A percentile compares a stretch with the other conserved stretches of the same genome.
phyloP scores from a whole-genome alignment of 2,888 invertebrate genomes.

The Coelinius sp. region DNA sequence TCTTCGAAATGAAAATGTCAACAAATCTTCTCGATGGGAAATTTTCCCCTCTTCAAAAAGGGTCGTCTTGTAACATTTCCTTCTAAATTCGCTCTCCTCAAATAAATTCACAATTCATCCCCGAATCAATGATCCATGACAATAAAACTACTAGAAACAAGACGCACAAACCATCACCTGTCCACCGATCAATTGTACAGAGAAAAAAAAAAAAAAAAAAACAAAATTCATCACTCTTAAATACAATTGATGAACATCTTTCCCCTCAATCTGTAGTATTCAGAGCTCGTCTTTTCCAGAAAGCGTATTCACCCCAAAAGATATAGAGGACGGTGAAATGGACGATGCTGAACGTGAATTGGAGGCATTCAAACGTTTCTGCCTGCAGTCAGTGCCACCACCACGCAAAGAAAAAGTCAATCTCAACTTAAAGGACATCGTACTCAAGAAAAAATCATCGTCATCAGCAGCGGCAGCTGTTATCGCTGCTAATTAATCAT shows the following conservation, averaged over 20 bases:
- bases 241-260: background rate
- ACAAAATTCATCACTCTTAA: constrained; percentile 23
- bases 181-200: background rate
- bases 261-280: constrained; percentile 57
- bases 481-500: constrained; percentile 63
- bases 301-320: constrained; percentile 87
- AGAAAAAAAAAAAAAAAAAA: background rate
- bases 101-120: background rate
- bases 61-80: background rate
- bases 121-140: background rate
- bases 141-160: background rate
- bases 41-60: background rate
- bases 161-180: background rate
- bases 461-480: constrained; percentile 54
- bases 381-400: constrained; percentile 85
- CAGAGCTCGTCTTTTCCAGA: constrained; percentile 68
- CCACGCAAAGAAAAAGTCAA: constrained; percentile 84
- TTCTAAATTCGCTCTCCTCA: background rate
- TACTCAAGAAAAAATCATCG: constrained; percentile 76
- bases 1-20: background rate
- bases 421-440: constrained; percentile 85
- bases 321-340: constrained; percentile 82
- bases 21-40: background rate
- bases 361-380: constrained; percentile 90
- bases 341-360: constrained; percentile 87